Evolutionary conservation across 2,113 vertebrate species (phyloP).

Genomic region (Balaenoptera acutorostrata): DNA sequence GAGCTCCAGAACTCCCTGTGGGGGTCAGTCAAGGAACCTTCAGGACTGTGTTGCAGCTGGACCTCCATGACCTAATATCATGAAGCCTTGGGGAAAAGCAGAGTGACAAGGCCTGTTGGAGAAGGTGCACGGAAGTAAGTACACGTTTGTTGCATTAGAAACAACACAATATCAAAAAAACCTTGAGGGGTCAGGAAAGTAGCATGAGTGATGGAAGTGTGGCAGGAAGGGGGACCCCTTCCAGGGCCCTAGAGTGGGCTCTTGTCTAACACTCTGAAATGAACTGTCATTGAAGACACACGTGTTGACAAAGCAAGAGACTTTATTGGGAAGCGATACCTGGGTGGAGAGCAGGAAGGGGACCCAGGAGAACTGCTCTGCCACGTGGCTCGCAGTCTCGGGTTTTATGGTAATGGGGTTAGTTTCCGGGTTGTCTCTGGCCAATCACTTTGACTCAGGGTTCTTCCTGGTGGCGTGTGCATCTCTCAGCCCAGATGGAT

Average conservation of each 20-base stretch:
- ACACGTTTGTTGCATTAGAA: neutral
- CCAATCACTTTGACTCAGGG: neutral
- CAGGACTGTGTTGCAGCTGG: accelerated
- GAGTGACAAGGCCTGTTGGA: neutral
- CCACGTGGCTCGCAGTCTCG: neutral
- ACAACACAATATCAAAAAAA: neutral
- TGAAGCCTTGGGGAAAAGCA: neutral
- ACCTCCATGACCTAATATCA: neutral
- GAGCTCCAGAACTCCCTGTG: neutral
- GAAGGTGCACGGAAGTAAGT: neutral
- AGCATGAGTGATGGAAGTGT: neutral
- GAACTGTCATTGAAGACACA: neutral
- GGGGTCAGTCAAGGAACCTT: neutral
- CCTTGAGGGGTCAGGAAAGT: neutral
- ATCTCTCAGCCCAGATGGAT: neutral
- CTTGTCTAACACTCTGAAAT: neutral
- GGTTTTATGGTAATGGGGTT: neutral
- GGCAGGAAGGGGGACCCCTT: neutral
- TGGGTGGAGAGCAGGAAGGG: neutral
- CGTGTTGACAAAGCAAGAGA: neutral
- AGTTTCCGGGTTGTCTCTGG: neutral
- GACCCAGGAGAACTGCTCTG: neutral
- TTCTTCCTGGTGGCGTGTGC: neutral
- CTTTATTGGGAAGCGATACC: neutral
- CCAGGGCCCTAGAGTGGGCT: neutral